Evolutionary conservation across 2,797 vertebrate species (phyloP), one percentile per base, ranked within the genome.

Genomic region (Lemur catta): DNA sequence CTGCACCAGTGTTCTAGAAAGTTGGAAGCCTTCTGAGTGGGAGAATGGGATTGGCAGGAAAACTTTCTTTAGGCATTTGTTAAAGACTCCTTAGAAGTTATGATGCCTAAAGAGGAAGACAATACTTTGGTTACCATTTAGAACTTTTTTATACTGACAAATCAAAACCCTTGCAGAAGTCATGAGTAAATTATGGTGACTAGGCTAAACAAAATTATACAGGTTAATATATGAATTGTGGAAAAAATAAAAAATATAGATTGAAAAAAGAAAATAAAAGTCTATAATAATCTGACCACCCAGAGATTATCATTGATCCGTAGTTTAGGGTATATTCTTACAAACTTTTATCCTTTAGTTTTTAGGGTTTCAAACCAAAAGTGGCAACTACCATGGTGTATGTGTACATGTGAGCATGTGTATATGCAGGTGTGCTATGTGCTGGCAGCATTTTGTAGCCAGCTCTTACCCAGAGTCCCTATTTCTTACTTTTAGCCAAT

Each of bases 361-460:
- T 97, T 96, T 85, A 94, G 41, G 6, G 8, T 88, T 92, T 97
- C 78, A 86, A 65, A 55, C 38, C n/a, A 20, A 52, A 88, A 92
- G 50, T 67, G 69, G 67, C 75, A 38, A 10, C 43, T 35, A 71
- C n/a, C n/a, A 0, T 79, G 22, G 57, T 38, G 13, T 78, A 22
- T 61, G 4, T 59, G 5, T 52, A 30, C 7, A 41, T 30, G 8
- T 61, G 30, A 41, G 17, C 61, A n/a, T 65, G 30, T 33, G 6
- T n/a, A n/a, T 17, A 63, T 15, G 61, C 52, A 4, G 18, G 33
- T 91, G 20, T 38, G 28, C 18, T 76, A 0, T n/a, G 4, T 33
- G 35, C 15, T 67, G 18, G 24, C 59, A 35, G 52, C 26, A 7
- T 78, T 82, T 76, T 81, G 41, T 85, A 79, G 28, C 69, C 28